Base-by-base conservation (phyloP, 1,140 invertebrate genomes). In the Ruditapes philippinarum region DNA sequence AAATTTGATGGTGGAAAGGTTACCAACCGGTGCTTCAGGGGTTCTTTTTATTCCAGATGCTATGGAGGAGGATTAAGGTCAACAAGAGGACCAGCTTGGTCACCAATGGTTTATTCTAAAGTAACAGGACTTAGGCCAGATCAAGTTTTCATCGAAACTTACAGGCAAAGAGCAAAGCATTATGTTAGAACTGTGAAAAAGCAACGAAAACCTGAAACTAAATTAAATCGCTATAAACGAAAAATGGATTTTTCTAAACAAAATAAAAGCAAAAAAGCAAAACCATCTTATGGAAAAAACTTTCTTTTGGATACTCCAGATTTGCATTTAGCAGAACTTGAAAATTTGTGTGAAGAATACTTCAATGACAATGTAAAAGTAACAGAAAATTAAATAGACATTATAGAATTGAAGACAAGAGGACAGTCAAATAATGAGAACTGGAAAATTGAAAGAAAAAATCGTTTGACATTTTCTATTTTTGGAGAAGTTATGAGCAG, bases 1-100 rank as follows among this genome's bases (percentile, higher is more conserved):
- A 78, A 78, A 28, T 78, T 78, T 78, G 74, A 78, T 78, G 79
- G 79, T 5, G 79, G 79, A 19, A 81, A 81, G 40, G 25, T 81
- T 0, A 81, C 22, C n/a, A 62, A 81, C 31, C 33, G 79, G n/a
- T 60, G 51, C n/a, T 60, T 40, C 25, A 28, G 79, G 2, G 57
- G 79, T 4, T 81, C 51, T 5, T 81, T 60, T 81, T 79, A 54
- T 51, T 42, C 51, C 4, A 49, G 74, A 51, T 79, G 74, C n/a
- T 54, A 79, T 57, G 74, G 36, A 17, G 49, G 74, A 5, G 79
- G 38, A 28, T 17, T 40, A 22, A n/a, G 79, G n/a, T 22, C 36
- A 81, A 40, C 19, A 5, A 17, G 33, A 38, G 45, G 76, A 38
- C 51, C 42, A 54, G 51, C 51, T 2, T 80, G 42, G 51, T 80